Evolutionary conservation across 2,797 vertebrate genomes (phyloP), one percentile per base, ranked within the genome.

Genomic region (Parambassis ranga): DNA sequence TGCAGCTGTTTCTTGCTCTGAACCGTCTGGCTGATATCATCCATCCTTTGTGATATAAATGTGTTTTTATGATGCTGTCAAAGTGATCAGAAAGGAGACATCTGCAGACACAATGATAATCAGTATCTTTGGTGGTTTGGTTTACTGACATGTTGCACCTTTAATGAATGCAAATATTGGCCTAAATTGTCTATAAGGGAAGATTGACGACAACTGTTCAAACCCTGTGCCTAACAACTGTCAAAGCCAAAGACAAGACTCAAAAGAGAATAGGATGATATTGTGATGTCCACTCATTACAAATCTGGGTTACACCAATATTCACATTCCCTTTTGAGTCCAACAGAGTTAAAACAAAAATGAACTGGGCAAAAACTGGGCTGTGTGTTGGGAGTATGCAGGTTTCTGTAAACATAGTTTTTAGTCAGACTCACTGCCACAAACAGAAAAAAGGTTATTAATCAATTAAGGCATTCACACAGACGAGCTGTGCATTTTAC

Each of bases 391-490:
- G 50, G 60, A 43, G 56, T 38, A 58, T 59, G 65, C 64, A 80
- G 65, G 63, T 71, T 75, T 75, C 48, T 68, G 75, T 75, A 79
- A 87, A 87, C 72, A 73, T 57, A 7, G 18, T 43, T 75, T 77
- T 84, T 67, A 60, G 36, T 80, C 62, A 64, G 61, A 82, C 60
- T 71, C 41, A 68, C 77, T 77, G 78, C 72, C 73, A 79, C 56
- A 73, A 83, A 88, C 71, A 77, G 35, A 77, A 74, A 57, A 65
- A 64, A 61, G 36, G 19, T 71, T 61, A 62, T 83, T 81, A 74
- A 77, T 86, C 81, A 88, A 72, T 90, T 93, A 94, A 94, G 92
- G 92, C 91, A 92, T 91, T 49, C 48, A 80, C 88, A 92, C 89
- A 88, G 87, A 71, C 72, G 51, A 73, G 68, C 87, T 87, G 87